A percentile compares a stretch with the other conserved stretches of the same genome.
These are phyloP conservation scores for Telmatochromis sp. DNA, from an alignment of 2,113 vertebrate genomes.

Conservation along the genomic window DNA sequence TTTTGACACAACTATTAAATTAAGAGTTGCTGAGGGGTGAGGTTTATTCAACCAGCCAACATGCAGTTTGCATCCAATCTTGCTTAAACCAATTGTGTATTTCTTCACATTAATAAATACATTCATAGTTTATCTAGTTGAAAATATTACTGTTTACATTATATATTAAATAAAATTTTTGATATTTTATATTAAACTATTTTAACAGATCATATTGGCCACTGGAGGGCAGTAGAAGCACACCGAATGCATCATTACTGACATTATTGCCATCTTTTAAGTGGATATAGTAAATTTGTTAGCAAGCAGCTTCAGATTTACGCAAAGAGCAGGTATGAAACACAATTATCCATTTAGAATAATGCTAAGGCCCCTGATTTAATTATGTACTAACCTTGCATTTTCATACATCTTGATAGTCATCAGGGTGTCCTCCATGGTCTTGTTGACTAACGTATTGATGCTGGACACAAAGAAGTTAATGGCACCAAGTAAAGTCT, in stretches of 20 bases:
- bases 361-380: not conserved
- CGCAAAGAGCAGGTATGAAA: not conserved
- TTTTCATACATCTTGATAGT: slow-evolving; percentile 94
- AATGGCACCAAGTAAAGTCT: slow-evolving; percentile 90
- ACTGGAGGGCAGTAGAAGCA: not conserved
- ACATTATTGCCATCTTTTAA: not conserved
- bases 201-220: not conserved
- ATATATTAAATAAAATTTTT: not conserved
- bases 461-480: slow-evolving; percentile 98
- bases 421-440: slow-evolving; percentile 96
- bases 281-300: not conserved
- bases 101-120: not conserved
- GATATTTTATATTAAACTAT: not conserved
- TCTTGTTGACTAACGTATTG: slow-evolving; percentile 95
- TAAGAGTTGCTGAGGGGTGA: not conserved
- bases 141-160: not conserved
- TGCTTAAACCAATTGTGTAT: not conserved
- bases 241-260: not conserved
- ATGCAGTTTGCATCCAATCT: not conserved
- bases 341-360: not conserved
- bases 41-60: not conserved
- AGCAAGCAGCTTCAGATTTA: not conserved
- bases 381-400: slow-evolving; percentile 74
- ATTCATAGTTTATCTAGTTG: not conserved
- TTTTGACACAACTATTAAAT: not conserved